Evolutionary conservation across 2,888 invertebrate species (phyloP).

Genomic region (Chymomyza fuscimana): DNA sequence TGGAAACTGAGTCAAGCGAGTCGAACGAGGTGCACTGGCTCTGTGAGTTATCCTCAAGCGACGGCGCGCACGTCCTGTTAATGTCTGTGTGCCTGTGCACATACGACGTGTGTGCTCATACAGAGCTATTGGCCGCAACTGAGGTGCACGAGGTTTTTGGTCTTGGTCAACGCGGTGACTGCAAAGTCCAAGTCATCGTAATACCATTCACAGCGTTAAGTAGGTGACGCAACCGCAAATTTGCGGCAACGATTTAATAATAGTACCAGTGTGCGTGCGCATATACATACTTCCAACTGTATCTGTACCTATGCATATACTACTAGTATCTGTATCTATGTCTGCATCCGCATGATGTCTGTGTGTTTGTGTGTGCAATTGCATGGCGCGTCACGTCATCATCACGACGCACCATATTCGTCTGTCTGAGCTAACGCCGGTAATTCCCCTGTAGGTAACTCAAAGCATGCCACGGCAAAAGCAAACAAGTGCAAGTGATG

Average conservation of each 20-base stretch:
- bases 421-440: slow-evolving; percentile 42
- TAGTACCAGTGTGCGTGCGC: slow-evolving; percentile 23
- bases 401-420: slow-evolving; percentile 5
- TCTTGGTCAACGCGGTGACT: neutral
- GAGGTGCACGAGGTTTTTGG: neutral
- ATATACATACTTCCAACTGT: slow-evolving; percentile 21
- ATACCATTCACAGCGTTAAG: slow-evolving; percentile 41
- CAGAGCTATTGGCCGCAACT: neutral
- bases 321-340: neutral
- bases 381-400: slow-evolving; percentile 56
- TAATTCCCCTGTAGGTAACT: slow-evolving; percentile 34
- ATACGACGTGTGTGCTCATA: neutral
- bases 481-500: slow-evolving; percentile 75
- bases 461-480: slow-evolving; percentile 6
- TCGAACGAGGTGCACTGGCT: slow-evolving; percentile 6
- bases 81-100: neutral
- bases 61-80: slow-evolving; percentile 7
- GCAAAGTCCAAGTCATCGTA: neutral
- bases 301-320: slow-evolving; percentile 10
- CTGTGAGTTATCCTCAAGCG: slow-evolving; percentile 39
- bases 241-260: slow-evolving; percentile 72
- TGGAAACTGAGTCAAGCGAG: neutral
- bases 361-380: slow-evolving; percentile 11
- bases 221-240: slow-evolving; percentile 76
- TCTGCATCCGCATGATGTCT: slow-evolving; percentile 4